These are phyloP conservation scores for Carassius auratus DNA, from an alignment of 2,113 vertebrate genomes.

Conservation along the genomic window DNA sequence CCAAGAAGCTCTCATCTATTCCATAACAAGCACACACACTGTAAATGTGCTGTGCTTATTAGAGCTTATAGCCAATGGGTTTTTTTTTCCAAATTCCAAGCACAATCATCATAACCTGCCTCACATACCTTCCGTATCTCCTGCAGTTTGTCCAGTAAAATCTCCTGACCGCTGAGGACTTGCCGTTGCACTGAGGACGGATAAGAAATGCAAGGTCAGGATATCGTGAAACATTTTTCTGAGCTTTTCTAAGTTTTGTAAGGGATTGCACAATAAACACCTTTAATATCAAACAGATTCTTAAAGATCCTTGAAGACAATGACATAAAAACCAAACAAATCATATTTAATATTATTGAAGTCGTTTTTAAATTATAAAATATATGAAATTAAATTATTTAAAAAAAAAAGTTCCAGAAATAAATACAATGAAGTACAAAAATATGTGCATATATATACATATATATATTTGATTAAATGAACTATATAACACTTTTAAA, in stretches of 20 bases:
- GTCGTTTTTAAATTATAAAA: no score
- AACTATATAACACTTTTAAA: no score
- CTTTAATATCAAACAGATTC: no score
- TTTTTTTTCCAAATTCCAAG: not conserved
- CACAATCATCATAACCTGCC: not conserved
- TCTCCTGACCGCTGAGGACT: slow-evolving; percentile 79
- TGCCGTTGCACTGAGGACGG: slow-evolving; percentile 83
- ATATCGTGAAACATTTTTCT: not conserved
- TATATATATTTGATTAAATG: no score
- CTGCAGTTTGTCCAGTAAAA: slow-evolving; percentile 81
- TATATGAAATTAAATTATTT: no score
- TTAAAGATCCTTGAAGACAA: no score
- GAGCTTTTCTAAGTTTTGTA: not conserved
- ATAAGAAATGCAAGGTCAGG: slow-evolving; percentile 15
- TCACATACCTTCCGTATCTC: slow-evolving; percentile 86
- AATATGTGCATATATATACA: no score
- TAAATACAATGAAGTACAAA: no score
- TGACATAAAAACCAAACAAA: no score
- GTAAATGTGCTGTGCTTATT: not conserved
- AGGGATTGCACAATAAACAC: no score
- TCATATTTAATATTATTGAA: no score
- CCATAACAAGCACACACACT: not conserved
- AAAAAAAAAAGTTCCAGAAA: no score
- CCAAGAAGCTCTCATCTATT: not conserved
- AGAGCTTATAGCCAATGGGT: not conserved